Percentiles rank a stretch among this genome's conserved stretches.
These are phyloP conservation scores for Papilio polyxenes DNA, from an alignment of 1,140 invertebrate species.

Conservation along the genomic window DNA sequence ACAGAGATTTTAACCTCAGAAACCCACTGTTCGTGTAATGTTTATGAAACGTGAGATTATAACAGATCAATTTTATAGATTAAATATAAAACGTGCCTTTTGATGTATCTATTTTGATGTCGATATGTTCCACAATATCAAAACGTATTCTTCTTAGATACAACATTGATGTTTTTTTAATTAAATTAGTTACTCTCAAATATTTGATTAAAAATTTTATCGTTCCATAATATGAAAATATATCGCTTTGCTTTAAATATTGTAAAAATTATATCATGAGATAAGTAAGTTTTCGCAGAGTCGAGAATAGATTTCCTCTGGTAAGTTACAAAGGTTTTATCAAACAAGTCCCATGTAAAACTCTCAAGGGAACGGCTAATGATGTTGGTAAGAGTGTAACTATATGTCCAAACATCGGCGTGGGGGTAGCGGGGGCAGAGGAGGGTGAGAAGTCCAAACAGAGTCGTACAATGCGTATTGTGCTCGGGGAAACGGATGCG, in stretches of 20 bases:
- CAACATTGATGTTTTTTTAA: not conserved
- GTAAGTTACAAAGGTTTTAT: not conserved
- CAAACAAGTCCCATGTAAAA: not conserved
- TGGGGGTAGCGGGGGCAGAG: not conserved
- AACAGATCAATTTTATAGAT: not conserved
- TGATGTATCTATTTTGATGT: not conserved
- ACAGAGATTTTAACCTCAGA: too few species aligned
- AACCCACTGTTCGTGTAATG: not conserved
- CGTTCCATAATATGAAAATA: too few species aligned
- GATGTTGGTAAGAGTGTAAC: conserved; percentile 6
- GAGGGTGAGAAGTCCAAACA: not conserved
- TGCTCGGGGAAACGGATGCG: conserved; percentile 25
- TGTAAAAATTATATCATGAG: too few species aligned
- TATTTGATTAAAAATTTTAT: too few species aligned
- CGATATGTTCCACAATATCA: not conserved
- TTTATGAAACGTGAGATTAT: not conserved
- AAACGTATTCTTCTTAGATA: not conserved
- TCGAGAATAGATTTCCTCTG: not conserved
- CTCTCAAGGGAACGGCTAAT: not conserved
- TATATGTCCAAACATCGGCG: conserved; percentile 5
- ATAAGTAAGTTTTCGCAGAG: too few species aligned
- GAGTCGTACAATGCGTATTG: conserved; percentile 11
- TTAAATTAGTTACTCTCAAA: too few species aligned
- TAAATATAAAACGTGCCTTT: not conserved
- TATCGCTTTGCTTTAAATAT: too few species aligned